Evolutionary conservation across 2,797 vertebrate species (phyloP).

Genomic region (Anableps anableps): DNA sequence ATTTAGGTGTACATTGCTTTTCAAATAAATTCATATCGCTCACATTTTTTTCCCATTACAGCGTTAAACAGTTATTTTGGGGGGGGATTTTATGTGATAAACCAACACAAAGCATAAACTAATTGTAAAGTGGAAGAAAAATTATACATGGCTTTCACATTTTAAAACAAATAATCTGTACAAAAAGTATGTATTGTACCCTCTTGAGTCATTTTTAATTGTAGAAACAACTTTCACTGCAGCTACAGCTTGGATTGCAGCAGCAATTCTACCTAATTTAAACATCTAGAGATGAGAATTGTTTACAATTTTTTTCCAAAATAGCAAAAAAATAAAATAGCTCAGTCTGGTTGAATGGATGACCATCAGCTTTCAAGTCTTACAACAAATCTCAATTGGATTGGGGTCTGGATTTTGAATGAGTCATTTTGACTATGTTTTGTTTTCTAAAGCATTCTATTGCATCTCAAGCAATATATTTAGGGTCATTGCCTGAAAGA

Average conservation of each 20-base stretch:
- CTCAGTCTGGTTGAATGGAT: neutral
- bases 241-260: neutral
- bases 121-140: neutral
- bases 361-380: neutral
- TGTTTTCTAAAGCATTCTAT: neutral
- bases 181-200: neutral
- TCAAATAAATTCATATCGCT: neutral
- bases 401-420: neutral
- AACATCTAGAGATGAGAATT: neutral
- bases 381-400: neutral
- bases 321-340: neutral
- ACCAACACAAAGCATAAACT: neutral
- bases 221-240: too few relatives aligned
- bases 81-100: neutral
- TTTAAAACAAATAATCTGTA: neutral
- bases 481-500: neutral
- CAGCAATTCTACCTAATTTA: neutral
- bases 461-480: neutral
- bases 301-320: neutral
- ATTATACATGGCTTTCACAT: neutral
- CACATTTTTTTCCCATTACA: neutral
- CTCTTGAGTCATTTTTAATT: too few relatives aligned
- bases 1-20: slow-evolving; percentile 26
- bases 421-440: neutral
- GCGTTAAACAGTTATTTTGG: neutral